Evolutionary conservation across 2,113 vertebrate genomes (phyloP).

Genomic region (Sinosuthora webbiana): DNA sequence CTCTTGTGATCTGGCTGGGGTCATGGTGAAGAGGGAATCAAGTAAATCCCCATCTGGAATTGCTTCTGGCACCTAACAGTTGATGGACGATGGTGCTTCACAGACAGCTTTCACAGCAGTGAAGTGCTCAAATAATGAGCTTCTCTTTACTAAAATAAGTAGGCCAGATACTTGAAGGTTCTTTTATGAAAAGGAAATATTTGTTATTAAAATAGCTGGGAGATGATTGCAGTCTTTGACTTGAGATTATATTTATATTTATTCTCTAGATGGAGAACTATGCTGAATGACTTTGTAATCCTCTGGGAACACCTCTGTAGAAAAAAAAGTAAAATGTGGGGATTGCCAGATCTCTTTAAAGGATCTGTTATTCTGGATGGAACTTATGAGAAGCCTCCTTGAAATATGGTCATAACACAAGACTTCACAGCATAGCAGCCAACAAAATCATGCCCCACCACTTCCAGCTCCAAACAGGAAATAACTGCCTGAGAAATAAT

Average conservation of each 20-base stretch:
- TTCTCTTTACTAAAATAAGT: conserved; percentile 28
- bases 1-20: background rate
- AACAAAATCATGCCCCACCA: background rate
- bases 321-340: background rate
- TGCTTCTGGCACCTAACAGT: background rate
- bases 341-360: background rate
- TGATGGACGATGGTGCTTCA: background rate
- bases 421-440: background rate
- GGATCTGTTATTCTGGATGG: background rate
- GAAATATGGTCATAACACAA: background rate
- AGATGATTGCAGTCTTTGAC: background rate
- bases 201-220: conserved; percentile 30
- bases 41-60: background rate
- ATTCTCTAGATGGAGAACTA: background rate
- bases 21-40: background rate
- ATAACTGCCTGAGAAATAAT: background rate
- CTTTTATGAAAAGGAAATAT: conserved; percentile 28
- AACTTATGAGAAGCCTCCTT: background rate
- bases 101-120: background rate
- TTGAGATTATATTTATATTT: background rate
- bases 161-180: background rate
- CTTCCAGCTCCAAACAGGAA: background rate
- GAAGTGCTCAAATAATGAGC: conserved; percentile 3
- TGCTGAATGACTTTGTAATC: conserved; percentile 2
- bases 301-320: background rate